phyloP scores from a whole-genome alignment of 2,797 vertebrate species.

The Setipinna tenuifilis region DNA sequence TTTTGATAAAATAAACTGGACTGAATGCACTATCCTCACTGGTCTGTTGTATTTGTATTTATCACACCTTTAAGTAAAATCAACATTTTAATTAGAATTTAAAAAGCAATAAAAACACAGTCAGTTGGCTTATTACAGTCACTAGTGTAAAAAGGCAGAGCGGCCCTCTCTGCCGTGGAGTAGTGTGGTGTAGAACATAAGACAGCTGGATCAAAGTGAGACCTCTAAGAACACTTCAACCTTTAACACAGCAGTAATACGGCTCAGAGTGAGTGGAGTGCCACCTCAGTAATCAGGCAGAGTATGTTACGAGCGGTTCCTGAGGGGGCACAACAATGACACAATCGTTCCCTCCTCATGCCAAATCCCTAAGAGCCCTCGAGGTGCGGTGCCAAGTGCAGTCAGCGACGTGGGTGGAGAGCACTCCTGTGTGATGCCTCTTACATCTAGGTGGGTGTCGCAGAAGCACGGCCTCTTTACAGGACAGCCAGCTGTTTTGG shows the following conservation, averaged over 20 bases:
- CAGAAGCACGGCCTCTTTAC: not conserved
- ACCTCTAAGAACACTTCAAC: too few relatives aligned
- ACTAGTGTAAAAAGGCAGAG: not conserved
- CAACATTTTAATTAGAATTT: not conserved
- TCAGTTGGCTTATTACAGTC: not conserved
- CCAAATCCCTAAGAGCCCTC: not conserved
- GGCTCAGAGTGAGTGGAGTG: too few relatives aligned
- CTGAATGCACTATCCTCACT: not conserved
- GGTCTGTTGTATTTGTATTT: not conserved
- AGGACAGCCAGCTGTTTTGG: not conserved
- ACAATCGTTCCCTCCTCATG: not conserved
- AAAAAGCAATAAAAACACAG: not conserved
- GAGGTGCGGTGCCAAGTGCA: not conserved
- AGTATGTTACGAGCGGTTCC: not conserved
- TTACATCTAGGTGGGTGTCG: not conserved
- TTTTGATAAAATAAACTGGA: slow-evolving; percentile 2
- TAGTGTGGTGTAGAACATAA: too few relatives aligned
- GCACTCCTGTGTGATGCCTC: not conserved
- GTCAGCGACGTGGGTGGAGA: not conserved
- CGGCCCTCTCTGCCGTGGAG: too few relatives aligned
- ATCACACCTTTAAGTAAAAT: not conserved
- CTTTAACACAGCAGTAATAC: too few relatives aligned
- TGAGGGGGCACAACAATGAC: not conserved
- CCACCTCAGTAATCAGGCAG: too few relatives aligned
- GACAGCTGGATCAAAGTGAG: too few relatives aligned